phyloP scores from a whole-genome alignment of 2,888 invertebrate genomes.

The Drosophila niveifrons region DNA sequence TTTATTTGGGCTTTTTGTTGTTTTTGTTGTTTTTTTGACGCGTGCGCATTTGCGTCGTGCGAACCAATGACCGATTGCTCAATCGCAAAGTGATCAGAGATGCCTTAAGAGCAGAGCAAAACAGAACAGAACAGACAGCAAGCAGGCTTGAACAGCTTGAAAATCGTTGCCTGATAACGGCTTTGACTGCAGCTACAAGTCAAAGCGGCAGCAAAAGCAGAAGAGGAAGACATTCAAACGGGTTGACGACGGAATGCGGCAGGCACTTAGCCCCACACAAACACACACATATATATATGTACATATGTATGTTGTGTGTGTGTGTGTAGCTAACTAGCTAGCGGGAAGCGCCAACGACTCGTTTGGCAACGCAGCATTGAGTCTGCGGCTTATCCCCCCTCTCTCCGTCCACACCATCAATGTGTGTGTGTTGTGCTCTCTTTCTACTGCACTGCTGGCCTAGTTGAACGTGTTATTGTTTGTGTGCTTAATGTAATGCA shows the following conservation, averaged over 20 bases:
- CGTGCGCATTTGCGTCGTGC: conserved; percentile 59
- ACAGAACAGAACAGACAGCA: conserved; percentile 6
- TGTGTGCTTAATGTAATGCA: conserved; percentile 68
- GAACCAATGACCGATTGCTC: conserved; percentile 54
- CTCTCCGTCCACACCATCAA: conserved; percentile 7
- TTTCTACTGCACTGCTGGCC: conserved; percentile 56
- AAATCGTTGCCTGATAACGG: conserved; percentile 62
- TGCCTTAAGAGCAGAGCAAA: conserved; percentile 21
- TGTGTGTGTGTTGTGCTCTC: conserved; percentile 47
- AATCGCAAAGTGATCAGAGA: conserved; percentile 47
- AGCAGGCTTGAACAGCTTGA: conserved; percentile 19
- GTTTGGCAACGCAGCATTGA: conserved; percentile 73
- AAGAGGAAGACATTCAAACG: conserved; percentile 52
- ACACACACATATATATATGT: conserved; percentile 4
- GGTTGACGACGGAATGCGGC: conserved; percentile 74
- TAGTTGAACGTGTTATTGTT: conserved; percentile 73
- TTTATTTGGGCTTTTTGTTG: conserved; percentile 11
- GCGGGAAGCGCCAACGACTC: conserved; percentile 78
- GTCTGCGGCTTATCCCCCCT: conserved; percentile 33
- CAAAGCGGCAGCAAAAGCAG: conserved; percentile 18
- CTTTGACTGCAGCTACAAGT: conserved; percentile 25
- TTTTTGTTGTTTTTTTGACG: conserved; percentile 55
- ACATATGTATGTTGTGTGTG: conserved; percentile 2
- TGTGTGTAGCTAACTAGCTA: conserved; percentile 39
- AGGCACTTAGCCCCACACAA: conserved; percentile 38